Evolutionary conservation across 2,888 invertebrate species (phyloP), one percentile per base, ranked within the genome.

Genomic region (Magallana nippona): DNA sequence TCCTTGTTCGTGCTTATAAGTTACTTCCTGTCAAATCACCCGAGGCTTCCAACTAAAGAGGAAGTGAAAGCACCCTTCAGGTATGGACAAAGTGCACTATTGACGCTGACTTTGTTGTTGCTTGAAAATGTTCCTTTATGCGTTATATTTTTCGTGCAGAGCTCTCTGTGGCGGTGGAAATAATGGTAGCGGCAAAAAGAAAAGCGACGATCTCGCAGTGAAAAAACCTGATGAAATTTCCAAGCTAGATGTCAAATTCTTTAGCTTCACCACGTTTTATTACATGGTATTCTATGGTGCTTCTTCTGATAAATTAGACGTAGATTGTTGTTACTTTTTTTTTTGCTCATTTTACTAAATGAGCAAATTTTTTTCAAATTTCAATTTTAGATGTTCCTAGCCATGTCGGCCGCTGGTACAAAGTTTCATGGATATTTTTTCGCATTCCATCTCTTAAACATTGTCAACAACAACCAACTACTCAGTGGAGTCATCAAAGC

Each of bases 391-490:
- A 71, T 92, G 44, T 93, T 94, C 83, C 86, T 94, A 32, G 92
- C 87, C 1, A 90, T 93, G 91, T 94, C 94, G 1, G 84, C 93
- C 10, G 91, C 92, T 27, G 94, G 94, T 10, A 92, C 92, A 10
- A 87, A 89, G 56, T 93, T 89, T 86, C 92, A 93, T 84, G 93
- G 93, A 56, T 94, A 94, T 90, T 94, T 93, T 89, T 94, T 94
- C 89, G 93, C 94, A 84, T 93, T 94, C 91, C 94, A 94, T 88
- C 92, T 94, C 27, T 90, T 94, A 27, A 94, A 94, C 90, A 93
- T 94, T 79, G 94, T 94, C 88, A 93, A 94, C 89, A 94, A 94
- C 88, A 94, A 94, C 87, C 94, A 94, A 87, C 90, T 94, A 17
- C 89, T 94, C 79, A 89, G 92, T 82, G 94, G 94, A 15, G 94